Base-by-base conservation (phyloP, 2,888 invertebrate species). In the Papilio elwesi region DNA sequence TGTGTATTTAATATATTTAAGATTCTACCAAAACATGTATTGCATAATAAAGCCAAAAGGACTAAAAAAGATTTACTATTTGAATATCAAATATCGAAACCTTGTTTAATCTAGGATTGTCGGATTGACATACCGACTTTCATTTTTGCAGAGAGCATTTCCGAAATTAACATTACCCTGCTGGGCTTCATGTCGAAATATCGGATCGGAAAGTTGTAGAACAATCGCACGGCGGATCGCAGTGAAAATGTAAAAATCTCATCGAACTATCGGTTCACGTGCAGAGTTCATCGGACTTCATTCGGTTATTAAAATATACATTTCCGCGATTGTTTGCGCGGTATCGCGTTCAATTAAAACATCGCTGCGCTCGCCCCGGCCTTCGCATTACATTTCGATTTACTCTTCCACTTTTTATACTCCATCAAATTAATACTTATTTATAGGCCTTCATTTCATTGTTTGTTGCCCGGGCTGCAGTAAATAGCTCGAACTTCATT, bases 251-350 rank as follows among this genome's bases (percentile, higher is more conserved):
- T 55, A 55, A 68, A 68, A 68, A 72, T 67, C 67, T 59, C 52
- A 52, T 59, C 65, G 6, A 47, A 11, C 63, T 53, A 55, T 64
- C 48, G 26, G 26, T 38, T 38, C 36, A 26, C 4, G 36, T 62
- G 73, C 70, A 64, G 53, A 69, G 48, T 73, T 65, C 49, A 48
- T 15, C 65, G 55, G 71, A 75, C 70, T 77, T 75, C 74, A 77
- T 77, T 71, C 74, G 52, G 72, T 76, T 77, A 77, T 78, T 76
- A 76, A 79, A 77, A 76, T 76, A 78, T 76, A 79, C 76, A 78
- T 79, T 79, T 73, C 75, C 74, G 62, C 71, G 71, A 76, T 75
- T 73, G 76, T 76, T 74, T 72, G 64, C 68, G 47, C 65, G 71
- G 74, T 77, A 78, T 75, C 76, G 68, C 49, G 78, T 76, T 77